Evolutionary conservation across 2,113 vertebrate species (phyloP), one percentile per base, ranked within the genome.

Genomic region (Tricholaema leucomelas): DNA sequence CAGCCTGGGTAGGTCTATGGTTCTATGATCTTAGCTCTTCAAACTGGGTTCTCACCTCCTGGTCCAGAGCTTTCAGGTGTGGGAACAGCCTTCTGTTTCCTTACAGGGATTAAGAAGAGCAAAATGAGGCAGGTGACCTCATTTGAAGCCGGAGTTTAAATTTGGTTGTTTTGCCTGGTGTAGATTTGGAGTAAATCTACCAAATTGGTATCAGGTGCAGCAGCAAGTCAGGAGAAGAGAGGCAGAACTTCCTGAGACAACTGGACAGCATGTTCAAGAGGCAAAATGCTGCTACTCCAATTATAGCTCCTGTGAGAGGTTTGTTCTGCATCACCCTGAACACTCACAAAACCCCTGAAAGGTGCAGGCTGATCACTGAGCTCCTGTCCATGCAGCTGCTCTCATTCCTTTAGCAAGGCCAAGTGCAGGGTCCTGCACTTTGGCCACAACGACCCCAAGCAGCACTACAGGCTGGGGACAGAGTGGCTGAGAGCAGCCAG

Each of bases 181-280:
- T 23, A 73, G 66, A 64, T 64, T 60, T 31, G 25, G 30, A 64
- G 8, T 27, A 19, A 75, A 56, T n/a, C 30, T 78, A 38, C 14
- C 60, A 60, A 70, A 67, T 13, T 44, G 5, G 0, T 56, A 8
- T n/a, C 0, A 4, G 28, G 7, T 46, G 42, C 28, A 8, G 40
- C 2, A 52, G n/a, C 18, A 82, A 70, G 76, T 50, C 19, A 33
- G 36, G 33, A 72, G 24, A 46, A n/a, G 1, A 2, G n/a, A 56
- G 15, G 58, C 17, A 70, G 40, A 76, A 25, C 25, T 50, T 5
- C 54, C 52, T 52, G 31, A 48, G 38, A 11, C 21, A 40, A 9
- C n/a, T 46, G 28, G 11, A 31, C 19, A 44, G 35, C 1, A 1
- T 2, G 4, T 52, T 6, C 0, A 0, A 40, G 54, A 40, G 21